A percentile compares a stretch with the other conserved stretches of the same genome.
Evolutionary conservation across 1,140 invertebrate genomes (phyloP).

Genomic region (Cecropterus lyciades): DNA sequence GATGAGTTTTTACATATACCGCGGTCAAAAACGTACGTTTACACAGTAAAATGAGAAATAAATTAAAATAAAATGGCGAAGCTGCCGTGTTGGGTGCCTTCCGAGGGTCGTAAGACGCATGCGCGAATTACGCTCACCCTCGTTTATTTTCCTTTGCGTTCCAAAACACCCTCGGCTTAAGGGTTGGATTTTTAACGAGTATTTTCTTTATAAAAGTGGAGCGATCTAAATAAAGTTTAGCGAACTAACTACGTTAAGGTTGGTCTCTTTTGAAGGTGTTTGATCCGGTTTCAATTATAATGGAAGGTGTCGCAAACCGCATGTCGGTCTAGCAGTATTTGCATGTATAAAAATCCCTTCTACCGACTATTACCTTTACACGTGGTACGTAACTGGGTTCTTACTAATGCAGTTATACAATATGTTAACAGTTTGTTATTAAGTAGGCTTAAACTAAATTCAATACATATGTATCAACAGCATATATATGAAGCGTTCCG

Average conservation of each 20-base stretch:
- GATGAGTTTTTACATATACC: slow-evolving; percentile 22
- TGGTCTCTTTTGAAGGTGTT: neutral
- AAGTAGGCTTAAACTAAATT: too few species aligned
- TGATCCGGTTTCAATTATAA: too few species aligned
- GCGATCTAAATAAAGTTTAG: slow-evolving; percentile 18
- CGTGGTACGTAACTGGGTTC: too few species aligned
- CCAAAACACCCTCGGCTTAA: slow-evolving; percentile 39
- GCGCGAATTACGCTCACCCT: slow-evolving; percentile 43
- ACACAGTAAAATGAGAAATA: slow-evolving; percentile 52
- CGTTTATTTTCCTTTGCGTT: slow-evolving; percentile 36
- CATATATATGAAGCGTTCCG: too few species aligned
- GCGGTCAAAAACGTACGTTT: slow-evolving; percentile 39
- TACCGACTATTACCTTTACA: too few species aligned
- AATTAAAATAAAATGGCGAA: slow-evolving; percentile 72
- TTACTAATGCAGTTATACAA: too few species aligned
- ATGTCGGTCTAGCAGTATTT: too few species aligned
- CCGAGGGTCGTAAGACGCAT: slow-evolving; percentile 46
- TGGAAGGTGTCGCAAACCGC: too few species aligned
- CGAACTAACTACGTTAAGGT: slow-evolving; percentile 3
- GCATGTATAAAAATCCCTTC: too few species aligned
- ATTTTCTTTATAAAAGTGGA: slow-evolving; percentile 19
- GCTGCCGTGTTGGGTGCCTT: slow-evolving; percentile 54
- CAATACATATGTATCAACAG: too few species aligned
- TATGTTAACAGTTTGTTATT: too few species aligned
- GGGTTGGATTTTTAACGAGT: slow-evolving; percentile 26